Evolutionary conservation across 2,797 vertebrate species (phyloP).

Genomic region (Siniperca undulata): DNA sequence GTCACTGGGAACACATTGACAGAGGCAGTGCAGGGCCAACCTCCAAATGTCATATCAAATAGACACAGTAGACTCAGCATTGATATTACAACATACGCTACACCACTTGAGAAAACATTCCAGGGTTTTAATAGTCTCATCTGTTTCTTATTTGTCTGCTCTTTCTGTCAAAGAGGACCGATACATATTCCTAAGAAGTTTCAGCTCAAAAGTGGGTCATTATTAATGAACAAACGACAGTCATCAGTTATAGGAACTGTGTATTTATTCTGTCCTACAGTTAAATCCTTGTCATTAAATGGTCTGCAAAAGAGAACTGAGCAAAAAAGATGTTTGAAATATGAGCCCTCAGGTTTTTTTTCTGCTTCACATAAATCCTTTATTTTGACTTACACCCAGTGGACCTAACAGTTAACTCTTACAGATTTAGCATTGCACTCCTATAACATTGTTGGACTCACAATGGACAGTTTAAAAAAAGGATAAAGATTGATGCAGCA

Average conservation of each 20-base stretch:
- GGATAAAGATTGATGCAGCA: background rate
- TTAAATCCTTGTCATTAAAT: constrained; percentile 63
- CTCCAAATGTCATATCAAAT: constrained; percentile 61
- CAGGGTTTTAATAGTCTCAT: constrained; percentile 66
- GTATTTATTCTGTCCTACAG: constrained; percentile 60
- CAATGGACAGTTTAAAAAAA: background rate
- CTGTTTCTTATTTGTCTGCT: constrained; percentile 71
- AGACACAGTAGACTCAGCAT: constrained; percentile 28
- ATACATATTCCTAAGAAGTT: constrained; percentile 51
- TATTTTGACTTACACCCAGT: constrained; percentile 11
- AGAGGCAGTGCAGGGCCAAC: constrained; percentile 33
- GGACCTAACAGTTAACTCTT: background rate
- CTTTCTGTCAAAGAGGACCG: constrained; percentile 42
- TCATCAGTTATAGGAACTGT: constrained; percentile 57
- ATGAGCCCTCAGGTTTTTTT: constrained; percentile 13
- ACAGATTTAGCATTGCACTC: background rate
- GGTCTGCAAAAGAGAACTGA: constrained; percentile 28
- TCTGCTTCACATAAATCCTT: constrained; percentile 29
- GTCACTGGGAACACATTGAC: constrained; percentile 36
- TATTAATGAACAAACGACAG: constrained; percentile 68
- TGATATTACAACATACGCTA: constrained; percentile 52
- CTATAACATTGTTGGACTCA: background rate
- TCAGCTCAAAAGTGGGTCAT: constrained; percentile 54
- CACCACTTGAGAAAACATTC: constrained; percentile 64
- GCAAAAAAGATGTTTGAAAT: constrained; percentile 49